phyloP scores from a whole-genome alignment of 2,888 invertebrate genomes.

The Antitype chi region DNA sequence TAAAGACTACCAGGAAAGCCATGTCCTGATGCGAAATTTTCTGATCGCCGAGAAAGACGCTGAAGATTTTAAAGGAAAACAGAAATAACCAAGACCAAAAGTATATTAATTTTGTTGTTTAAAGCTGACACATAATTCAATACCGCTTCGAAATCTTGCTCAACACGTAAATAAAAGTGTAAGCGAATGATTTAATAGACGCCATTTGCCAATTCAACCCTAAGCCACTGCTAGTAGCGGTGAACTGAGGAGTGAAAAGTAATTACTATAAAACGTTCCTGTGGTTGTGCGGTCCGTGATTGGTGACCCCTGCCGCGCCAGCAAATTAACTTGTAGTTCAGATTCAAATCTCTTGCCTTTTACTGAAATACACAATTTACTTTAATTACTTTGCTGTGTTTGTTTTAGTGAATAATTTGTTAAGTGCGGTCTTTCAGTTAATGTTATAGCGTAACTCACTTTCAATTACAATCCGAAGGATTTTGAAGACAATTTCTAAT shows the following conservation, averaged over 20 bases:
- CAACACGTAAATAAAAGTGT: neutral
- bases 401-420: conserved; percentile 27
- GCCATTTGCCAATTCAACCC: conserved; percentile 6
- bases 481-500: too few relatives aligned
- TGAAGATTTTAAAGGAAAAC: too few relatives aligned
- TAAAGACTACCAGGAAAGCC: too few relatives aligned
- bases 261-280: conserved; percentile 44
- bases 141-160: neutral
- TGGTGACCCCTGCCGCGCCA: conserved; percentile 21
- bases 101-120: too few relatives aligned
- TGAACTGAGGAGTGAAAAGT: conserved; percentile 30
- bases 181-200: neutral
- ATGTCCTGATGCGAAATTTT: too few relatives aligned
- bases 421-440: neutral
- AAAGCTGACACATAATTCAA: neutral
- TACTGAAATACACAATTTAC: conserved; percentile 23
- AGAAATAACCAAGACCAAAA: too few relatives aligned
- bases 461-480: too few relatives aligned
- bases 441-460: too few relatives aligned
- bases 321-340: conserved; percentile 48
- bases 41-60: too few relatives aligned
- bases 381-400: conserved; percentile 31
- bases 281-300: conserved; percentile 47
- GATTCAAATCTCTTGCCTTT: conserved; percentile 42
- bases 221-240: conserved; percentile 3